phyloP scores from a whole-genome alignment of 2,113 vertebrate species.

The Zosterops borbonicus region DNA sequence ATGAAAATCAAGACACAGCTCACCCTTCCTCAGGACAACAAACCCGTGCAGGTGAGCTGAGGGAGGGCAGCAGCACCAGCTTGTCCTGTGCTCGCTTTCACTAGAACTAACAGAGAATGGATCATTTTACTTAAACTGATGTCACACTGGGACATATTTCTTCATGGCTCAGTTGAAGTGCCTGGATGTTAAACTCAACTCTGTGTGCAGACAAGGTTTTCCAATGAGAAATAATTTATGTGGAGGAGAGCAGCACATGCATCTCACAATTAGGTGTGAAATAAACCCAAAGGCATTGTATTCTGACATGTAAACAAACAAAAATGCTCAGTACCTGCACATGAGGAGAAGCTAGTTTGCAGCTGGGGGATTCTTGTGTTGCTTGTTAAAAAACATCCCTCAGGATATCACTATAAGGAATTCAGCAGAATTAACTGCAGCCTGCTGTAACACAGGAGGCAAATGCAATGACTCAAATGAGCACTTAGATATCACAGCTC shows the following conservation, averaged over 20 bases:
- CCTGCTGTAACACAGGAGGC: neutral
- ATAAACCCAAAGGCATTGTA: neutral
- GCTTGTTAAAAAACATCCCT: neutral
- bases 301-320: neutral
- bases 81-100: neutral
- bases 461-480: neutral
- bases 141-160: neutral
- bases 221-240: neutral
- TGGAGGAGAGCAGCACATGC: neutral
- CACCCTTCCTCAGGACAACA: neutral
- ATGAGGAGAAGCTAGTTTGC: neutral
- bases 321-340: neutral
- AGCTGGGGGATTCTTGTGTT: neutral
- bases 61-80: neutral
- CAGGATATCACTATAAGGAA: neutral
- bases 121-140: neutral
- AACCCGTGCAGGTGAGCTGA: neutral
- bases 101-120: neutral
- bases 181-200: neutral
- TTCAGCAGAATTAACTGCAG: neutral
- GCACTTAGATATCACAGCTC: neutral
- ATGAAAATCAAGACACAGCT: neutral
- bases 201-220: neutral
- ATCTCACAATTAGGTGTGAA: neutral
- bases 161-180: neutral